Base-by-base conservation (phyloP, 2,888 invertebrate species). In the Ferdinandea cuprea region DNA sequence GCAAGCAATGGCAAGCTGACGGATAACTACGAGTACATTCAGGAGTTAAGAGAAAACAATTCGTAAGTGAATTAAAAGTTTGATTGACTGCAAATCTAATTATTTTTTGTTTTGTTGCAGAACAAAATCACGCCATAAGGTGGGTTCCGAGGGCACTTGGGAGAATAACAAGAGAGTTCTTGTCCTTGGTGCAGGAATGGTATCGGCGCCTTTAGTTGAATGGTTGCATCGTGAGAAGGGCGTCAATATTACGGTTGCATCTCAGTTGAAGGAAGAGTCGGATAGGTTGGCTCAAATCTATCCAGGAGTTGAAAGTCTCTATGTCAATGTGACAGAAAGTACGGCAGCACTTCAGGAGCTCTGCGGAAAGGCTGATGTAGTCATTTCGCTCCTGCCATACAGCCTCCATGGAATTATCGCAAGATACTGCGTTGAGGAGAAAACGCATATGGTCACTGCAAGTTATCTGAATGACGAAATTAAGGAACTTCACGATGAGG, bases 361-460 rank as follows among this genome's bases (percentile, higher is more conserved):
- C 8, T 94, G 98, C 1, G 93, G 93, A 1, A 93, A 94, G 17
- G 93, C 95, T 0, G 94, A 96, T 86, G 93, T 96, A 0, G 96
- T 96, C 0, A 93, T 97, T 5, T 98, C 99, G 0, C 92, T 99
- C 46, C 91, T 99, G 52, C 99, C 99, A 0, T 98, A 98, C 88
- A 93, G 94, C 13, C 92, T 98, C 32, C 99, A 99, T 89, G 96
- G 96, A 0, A 92, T 94, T 4, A 94, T 96, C 2, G 99, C 99
- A 0, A 93, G 94, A 87, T 94, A 95, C 15, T 99, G 99, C 89
- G 95, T 99, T 61, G 93, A 93, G n/a, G 93, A 95, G 79, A 94
- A 94, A 81, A 95, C 95, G 0, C 97, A 99, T 89, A 94, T 99
- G 94, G 98, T 99, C 15, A 99, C 99, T 0, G 98, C 99, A 0